Evolutionary conservation across 2,888 invertebrate species (phyloP).

Genomic region (Alentia gelatinosa): DNA sequence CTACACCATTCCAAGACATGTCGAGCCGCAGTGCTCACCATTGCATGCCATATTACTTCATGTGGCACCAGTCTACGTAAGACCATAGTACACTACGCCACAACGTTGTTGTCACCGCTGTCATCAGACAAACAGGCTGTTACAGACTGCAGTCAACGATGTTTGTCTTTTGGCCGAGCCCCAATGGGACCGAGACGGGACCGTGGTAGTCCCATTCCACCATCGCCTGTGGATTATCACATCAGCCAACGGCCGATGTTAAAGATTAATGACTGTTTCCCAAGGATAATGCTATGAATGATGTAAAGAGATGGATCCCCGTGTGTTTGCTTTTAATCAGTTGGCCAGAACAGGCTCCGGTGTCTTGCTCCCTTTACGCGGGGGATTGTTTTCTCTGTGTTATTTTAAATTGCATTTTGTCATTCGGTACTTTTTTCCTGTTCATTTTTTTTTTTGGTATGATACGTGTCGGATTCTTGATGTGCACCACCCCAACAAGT

Average conservation of each 20-base stretch:
- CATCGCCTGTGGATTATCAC: background rate
- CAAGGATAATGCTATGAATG: conserved; percentile 12
- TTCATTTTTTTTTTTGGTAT: background rate
- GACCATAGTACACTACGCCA: too few relatives aligned
- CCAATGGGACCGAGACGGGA: background rate
- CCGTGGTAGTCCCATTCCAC: background rate
- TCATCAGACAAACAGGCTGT: too few relatives aligned
- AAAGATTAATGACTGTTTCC: conserved; percentile 21
- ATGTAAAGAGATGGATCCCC: conserved; percentile 32
- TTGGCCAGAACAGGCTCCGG: background rate
- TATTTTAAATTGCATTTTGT: too few relatives aligned
- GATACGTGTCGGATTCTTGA: background rate
- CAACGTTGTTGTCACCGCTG: too few relatives aligned
- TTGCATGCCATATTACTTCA: too few relatives aligned
- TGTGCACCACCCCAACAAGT: background rate
- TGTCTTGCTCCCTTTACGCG: background rate
- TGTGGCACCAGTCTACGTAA: too few relatives aligned
- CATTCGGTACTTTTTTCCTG: background rate
- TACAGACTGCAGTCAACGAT: too few relatives aligned
- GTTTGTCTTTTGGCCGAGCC: background rate
- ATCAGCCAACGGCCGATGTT: background rate
- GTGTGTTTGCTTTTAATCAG: conserved; percentile 47
- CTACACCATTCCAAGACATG: too few relatives aligned
- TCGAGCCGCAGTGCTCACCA: too few relatives aligned
- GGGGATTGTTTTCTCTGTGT: too few relatives aligned